Base-by-base conservation (phyloP, 2,113 vertebrate species). In the Burhinus bistriatus region DNA sequence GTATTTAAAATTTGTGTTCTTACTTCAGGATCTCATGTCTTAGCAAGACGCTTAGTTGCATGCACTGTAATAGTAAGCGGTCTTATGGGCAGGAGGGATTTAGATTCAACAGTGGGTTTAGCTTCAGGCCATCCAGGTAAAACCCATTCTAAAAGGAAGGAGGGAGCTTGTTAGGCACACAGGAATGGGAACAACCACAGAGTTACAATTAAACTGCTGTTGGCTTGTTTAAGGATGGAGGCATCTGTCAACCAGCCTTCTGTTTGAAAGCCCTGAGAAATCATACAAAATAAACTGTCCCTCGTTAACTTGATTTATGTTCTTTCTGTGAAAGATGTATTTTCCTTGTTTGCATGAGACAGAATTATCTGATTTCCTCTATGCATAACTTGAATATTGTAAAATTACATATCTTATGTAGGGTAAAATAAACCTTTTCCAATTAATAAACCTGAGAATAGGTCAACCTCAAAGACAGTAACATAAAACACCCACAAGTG, bases 401-500 rank as follows among this genome's bases (percentile, higher is more conserved):
- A 89, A 91, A 94, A 90, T 94, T 91, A 72, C 32, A 1, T 72
- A 49, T 92, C 81, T 93, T 90, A 93, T 94, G 93, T 87, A 93
- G 62, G 62, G 61, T 91, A 94, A 96, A 96, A 95, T 88, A 90
- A 96, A 91, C 93, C 79, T 94, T 83, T 92, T 95, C 87, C 64
- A 88, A 93, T 95, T 93, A 97, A 93, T 97, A 93, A 96, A 93
- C 87, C 91, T 91, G 75, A 22, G 87, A 93, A 70, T 78, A 94
- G 95, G 94, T 97, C 96, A 94, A 11, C 87, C 91, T 77, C 55
- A 80, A 91, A 94, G 95, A 94, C 94, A 94, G 94, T 59, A 85
- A 69, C 91, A 84, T 97, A 93, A 96, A 95, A 76, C 75, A 95
- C 64, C 64, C 84, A 97, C 89, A 88, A 94, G 94, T 96, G 89